phyloP scores from a whole-genome alignment of 1,140 invertebrate genomes.

The Drosophila pallidifrons region DNA sequence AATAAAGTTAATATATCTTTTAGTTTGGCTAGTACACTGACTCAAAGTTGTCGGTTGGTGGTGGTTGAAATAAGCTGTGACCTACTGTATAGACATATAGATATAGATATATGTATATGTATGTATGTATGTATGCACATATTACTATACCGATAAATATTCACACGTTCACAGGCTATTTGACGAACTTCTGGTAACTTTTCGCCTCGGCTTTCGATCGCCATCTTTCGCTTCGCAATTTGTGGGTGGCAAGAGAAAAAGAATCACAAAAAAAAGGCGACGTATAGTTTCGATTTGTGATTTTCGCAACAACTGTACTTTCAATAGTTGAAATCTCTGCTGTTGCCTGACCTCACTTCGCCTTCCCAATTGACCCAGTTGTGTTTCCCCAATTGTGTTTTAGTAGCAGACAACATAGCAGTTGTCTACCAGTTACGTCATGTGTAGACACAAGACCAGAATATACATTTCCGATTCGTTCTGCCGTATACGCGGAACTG shows the following conservation, averaged over 20 bases:
- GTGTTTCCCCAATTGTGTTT: too few species aligned
- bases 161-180: too few species aligned
- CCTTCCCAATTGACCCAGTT: background rate
- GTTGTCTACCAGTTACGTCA: too few species aligned
- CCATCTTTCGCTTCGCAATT: conserved; percentile 13
- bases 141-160: background rate
- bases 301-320: conserved; percentile 32
- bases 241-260: background rate
- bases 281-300: background rate
- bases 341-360: conserved; percentile 1
- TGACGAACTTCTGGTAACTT: conserved; percentile 3
- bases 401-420: too few species aligned
- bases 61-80: too few species aligned
- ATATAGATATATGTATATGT: background rate
- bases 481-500: too few species aligned
- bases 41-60: too few species aligned
- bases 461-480: too few species aligned
- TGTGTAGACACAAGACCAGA: too few species aligned
- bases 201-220: conserved; percentile 18
- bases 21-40: too few species aligned
- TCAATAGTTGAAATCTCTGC: conserved; percentile 1
- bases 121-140: background rate
- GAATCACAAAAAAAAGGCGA: conserved; percentile 22
- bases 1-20: too few species aligned
- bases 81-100: too few species aligned